Percentiles rank a stretch among this genome's conserved stretches.
Evolutionary conservation across 1,140 invertebrate genomes (phyloP).

Genomic region (Hypsibius dujardini): DNA sequence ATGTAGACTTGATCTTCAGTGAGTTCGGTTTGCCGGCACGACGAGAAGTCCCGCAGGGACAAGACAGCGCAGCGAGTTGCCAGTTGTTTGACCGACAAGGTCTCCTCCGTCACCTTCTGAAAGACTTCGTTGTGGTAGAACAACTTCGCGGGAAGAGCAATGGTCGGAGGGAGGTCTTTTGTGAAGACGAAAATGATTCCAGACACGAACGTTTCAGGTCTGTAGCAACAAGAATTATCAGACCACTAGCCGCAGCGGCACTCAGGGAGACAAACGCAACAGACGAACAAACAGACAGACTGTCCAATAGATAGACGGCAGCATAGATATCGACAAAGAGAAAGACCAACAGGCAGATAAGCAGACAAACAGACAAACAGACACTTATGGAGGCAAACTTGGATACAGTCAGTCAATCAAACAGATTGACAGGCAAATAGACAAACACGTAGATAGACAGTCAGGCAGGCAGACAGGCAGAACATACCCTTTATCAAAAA

Average conservation of each 20-base stretch:
- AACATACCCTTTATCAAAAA: conserved; percentile 52
- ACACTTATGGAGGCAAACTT: too few species aligned
- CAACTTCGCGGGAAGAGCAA: conserved; percentile 38
- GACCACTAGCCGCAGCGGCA: conserved; percentile 24
- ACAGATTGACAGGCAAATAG: too few species aligned
- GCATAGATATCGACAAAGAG: too few species aligned
- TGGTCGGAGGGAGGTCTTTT: conserved; percentile 56
- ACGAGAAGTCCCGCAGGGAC: conserved; percentile 73
- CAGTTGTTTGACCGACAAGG: conserved; percentile 70
- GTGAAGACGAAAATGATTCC: conserved; percentile 81
- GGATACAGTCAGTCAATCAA: too few species aligned
- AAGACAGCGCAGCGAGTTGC: conserved; percentile 76
- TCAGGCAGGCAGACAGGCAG: background rate
- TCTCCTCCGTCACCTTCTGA: conserved; percentile 54
- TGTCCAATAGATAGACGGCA: too few species aligned
- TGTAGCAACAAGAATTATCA: conserved; percentile 20
- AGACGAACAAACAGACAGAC: background rate
- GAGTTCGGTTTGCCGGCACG: conserved; percentile 37
- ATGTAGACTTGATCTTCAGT: conserved; percentile 6
- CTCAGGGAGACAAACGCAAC: conserved; percentile 40
- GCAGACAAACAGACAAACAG: too few species aligned
- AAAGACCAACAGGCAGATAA: too few species aligned
- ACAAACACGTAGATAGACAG: too few species aligned
- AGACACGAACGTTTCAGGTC: conserved; percentile 56
- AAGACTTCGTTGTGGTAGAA: conserved; percentile 92